Evolutionary conservation across 2,797 vertebrate species (phyloP).

Genomic region (Leucoraja ocellata): DNA sequence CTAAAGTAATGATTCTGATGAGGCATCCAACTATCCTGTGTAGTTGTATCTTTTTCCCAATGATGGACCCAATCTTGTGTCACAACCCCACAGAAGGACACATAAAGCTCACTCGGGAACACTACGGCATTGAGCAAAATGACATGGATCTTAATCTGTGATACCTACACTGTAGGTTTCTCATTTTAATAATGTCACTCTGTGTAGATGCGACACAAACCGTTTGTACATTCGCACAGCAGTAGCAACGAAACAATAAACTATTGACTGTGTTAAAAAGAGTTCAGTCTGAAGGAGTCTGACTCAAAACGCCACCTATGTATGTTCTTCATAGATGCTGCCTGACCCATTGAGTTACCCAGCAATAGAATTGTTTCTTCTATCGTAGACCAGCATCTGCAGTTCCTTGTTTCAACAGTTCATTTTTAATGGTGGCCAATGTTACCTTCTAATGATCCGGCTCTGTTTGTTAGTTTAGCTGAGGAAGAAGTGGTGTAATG

Average conservation of each 20-base stretch:
- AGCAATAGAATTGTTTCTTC: too few species aligned
- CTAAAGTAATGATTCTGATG: not conserved
- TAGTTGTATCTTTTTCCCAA: not conserved
- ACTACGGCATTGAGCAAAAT: not conserved
- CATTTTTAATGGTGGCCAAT: too few species aligned
- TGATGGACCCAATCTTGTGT: too few species aligned
- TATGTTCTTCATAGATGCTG: too few species aligned
- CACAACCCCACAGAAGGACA: not conserved
- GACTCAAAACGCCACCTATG: too few species aligned
- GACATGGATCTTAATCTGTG: not conserved
- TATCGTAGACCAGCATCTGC: too few species aligned
- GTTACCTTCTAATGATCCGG: not conserved
- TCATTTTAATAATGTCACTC: not conserved
- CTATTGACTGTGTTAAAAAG: too few species aligned
- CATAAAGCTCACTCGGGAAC: not conserved
- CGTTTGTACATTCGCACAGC: not conserved
- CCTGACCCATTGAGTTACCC: too few species aligned
- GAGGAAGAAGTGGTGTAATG: not conserved
- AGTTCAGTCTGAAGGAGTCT: too few species aligned
- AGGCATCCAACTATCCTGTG: not conserved
- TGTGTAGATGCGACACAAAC: too few species aligned
- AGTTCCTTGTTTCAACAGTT: too few species aligned
- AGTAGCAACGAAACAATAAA: not conserved
- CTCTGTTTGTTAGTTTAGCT: not conserved
- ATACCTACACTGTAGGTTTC: not conserved